Conservation (phyloP, 2,888 invertebrate species). For the Pogonocherus hispidulus region DNA sequence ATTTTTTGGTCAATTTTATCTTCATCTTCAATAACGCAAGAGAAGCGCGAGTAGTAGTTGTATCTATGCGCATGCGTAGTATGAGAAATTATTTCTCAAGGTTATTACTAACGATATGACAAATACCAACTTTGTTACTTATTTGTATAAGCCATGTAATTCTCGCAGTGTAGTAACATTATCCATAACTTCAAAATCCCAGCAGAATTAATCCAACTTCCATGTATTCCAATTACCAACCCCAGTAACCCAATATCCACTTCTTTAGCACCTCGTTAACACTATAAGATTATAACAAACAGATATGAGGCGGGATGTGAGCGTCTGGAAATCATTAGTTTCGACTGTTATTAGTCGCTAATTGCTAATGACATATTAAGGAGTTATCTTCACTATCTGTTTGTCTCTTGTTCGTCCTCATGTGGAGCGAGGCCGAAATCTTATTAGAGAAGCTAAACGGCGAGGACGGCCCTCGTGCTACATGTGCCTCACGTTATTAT, state of each 20-base stretch:
- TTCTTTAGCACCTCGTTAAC: background rate
- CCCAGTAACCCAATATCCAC: background rate
- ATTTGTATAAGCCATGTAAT: no score
- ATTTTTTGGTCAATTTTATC: no score
- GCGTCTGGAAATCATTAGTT: conserved; percentile 42
- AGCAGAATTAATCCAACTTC: background rate
- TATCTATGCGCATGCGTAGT: no score
- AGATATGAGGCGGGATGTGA: conserved; percentile 1
- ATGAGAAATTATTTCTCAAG: no score
- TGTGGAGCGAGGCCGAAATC: conserved; percentile 12
- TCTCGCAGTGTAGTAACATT: no score
- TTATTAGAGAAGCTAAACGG: conserved; percentile 23
- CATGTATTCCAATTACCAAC: background rate
- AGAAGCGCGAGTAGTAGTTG: no score
- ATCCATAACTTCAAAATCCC: background rate
- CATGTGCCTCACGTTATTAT: conserved; percentile 19
- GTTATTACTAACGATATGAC: no score
- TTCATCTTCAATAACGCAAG: no score
- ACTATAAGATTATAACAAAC: background rate
- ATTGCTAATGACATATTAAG: conserved; percentile 43
- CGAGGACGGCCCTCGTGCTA: conserved; percentile 5
- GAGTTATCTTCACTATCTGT: conserved; percentile 39
- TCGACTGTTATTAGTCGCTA: conserved; percentile 44
- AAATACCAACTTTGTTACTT: no score
- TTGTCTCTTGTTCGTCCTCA: conserved; percentile 24